Conservation (phyloP, 2,797 vertebrate genomes). For the Calcarius lapponicus region DNA sequence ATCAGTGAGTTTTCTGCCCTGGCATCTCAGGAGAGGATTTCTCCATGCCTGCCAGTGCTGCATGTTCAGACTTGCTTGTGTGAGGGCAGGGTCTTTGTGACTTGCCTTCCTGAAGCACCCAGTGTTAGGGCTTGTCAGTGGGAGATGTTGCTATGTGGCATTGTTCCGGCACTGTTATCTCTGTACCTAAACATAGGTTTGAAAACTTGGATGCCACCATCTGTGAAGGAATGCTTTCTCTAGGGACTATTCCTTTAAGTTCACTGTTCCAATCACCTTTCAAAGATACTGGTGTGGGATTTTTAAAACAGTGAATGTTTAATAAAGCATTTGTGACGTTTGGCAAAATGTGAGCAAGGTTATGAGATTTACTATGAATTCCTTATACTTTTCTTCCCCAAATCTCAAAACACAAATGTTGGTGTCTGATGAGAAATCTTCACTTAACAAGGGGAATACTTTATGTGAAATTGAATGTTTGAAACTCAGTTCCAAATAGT, state of each 20-base stretch:
- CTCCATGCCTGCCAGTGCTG: neutral
- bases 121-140: neutral
- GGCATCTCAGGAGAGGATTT: neutral
- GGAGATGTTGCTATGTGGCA: neutral
- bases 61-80: neutral
- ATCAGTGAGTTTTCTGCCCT: neutral
- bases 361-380: neutral
- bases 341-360: accelerated
- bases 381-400: neutral
- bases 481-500: neutral
- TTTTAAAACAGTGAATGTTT: neutral
- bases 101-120: neutral
- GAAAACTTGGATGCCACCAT: neutral
- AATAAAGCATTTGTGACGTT: neutral
- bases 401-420: neutral
- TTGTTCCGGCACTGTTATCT: neutral
- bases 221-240: neutral
- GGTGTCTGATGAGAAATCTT: neutral
- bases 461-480: neutral
- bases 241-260: neutral
- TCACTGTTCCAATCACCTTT: neutral
- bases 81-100: neutral
- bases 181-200: neutral
- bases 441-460: neutral
- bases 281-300: neutral